Base-by-base conservation (phyloP, 2,888 invertebrate species). In the Heliconius aoede region DNA sequence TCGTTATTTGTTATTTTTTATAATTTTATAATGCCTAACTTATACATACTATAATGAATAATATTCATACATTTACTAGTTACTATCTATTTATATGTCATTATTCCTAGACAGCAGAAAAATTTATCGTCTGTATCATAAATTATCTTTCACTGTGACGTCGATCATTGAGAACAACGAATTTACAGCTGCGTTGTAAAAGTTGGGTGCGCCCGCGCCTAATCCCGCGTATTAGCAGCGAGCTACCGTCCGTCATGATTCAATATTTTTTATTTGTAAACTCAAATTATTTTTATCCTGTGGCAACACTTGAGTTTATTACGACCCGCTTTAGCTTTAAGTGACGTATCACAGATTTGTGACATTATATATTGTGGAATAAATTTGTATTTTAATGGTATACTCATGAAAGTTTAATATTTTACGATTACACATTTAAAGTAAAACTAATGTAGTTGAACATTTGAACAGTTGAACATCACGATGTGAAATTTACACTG, bases 131-230 rank as follows among this genome's bases (percentile, higher is more conserved):
- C 84, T 82, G 82, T 84, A 85, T 86, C 86, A 89, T 90, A 91
- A 90, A 90, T 90, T 76, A 77, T 72, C 77, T 80, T 87, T 87
- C 82, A 60, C 84, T 83, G 82, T 84, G 86, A 87, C 86, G 88
- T 85, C 78, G 83, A 83, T 86, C 87, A 90, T 90, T 87, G 88
- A 88, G 86, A 86, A 87, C 86, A 87, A 86, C 86, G 84, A 87
- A 89, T 91, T 92, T 91, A 92, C 89, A 88, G 85, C 87, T 84
- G 81, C 84, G 89, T 91, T 90, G 88, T 92, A 93, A 93, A 93
- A 87, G 91, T 91, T 90, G 90, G 88, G 82, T 88, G 88, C 87
- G 89, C 89, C 85, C 86, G 89, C 86, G 87, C 81, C 83, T 92
- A 92, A 93, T 88, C 89, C 86, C 74, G 46, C 80, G 90, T 83